Conservation (phyloP, 2,888 invertebrate species). For the Marasmarcha lunaedactyla region DNA sequence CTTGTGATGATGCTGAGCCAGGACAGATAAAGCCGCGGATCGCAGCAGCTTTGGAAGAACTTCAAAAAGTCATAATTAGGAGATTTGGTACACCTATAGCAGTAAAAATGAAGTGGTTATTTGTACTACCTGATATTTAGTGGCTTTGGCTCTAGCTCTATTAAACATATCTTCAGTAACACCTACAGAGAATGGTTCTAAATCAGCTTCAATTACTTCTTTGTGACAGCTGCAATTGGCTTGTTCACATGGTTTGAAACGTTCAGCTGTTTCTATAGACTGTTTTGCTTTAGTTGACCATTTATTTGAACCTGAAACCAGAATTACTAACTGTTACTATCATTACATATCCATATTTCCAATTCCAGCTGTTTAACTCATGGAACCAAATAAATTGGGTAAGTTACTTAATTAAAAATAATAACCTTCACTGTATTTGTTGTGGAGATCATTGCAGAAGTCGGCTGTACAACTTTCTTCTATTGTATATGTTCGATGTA, state of each 20-base stretch:
- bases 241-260: conserved; percentile 67
- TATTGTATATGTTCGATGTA: too few relatives aligned
- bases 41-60: too few relatives aligned
- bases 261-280: conserved; percentile 60
- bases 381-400: not conserved
- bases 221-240: conserved; percentile 74
- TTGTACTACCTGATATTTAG: conserved; percentile 59
- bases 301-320: conserved; percentile 55
- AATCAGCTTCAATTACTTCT: conserved; percentile 75
- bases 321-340: not conserved
- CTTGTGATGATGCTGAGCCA: too few relatives aligned
- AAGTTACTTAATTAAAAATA: not conserved
- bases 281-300: conserved; percentile 38
- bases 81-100: too few relatives aligned
- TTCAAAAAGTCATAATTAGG: too few relatives aligned
- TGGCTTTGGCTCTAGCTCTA: conserved; percentile 54
- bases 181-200: conserved; percentile 77
- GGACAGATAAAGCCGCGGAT: too few relatives aligned
- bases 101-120: too few relatives aligned
- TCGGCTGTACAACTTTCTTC: conserved; percentile 12
- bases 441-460: conserved; percentile 8
- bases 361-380: too few relatives aligned
- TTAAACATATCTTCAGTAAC: conserved; percentile 77
- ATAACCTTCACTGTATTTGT: conserved; percentile 22
- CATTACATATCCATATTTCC: too few relatives aligned